phyloP scores from a whole-genome alignment of 2,113 vertebrate genomes.

The Grantiella picta region DNA sequence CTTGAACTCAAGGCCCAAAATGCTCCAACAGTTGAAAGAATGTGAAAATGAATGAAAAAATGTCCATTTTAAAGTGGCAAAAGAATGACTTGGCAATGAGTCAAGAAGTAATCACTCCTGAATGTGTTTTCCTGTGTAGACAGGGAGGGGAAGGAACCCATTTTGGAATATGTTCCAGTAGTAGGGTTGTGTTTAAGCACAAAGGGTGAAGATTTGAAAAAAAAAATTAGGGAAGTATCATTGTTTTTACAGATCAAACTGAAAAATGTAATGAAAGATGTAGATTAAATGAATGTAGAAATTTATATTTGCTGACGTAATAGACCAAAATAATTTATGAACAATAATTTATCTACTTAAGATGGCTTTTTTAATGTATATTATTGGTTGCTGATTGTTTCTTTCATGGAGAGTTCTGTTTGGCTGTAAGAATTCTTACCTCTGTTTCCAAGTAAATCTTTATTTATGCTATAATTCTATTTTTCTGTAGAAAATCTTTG shows the following conservation, averaged over 20 bases:
- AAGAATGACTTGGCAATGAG: background rate
- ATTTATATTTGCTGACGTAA: background rate
- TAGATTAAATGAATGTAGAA: background rate
- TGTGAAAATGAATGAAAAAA: background rate
- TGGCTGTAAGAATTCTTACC: constrained; percentile 2
- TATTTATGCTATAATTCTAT: background rate
- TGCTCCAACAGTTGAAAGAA: background rate
- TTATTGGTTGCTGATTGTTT: background rate
- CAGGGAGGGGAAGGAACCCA: background rate
- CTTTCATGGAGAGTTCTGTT: background rate
- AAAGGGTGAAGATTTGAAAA: background rate
- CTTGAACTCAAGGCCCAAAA: background rate
- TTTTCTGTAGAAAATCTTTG: background rate
- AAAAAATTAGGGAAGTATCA: background rate
- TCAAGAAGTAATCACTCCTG: background rate
- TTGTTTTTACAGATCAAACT: background rate
- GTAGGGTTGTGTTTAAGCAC: background rate
- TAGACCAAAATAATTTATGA: background rate
- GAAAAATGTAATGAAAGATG: background rate
- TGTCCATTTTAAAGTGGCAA: background rate
- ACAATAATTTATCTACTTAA: background rate
- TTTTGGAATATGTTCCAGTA: background rate
- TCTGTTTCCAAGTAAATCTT: constrained; percentile 10
- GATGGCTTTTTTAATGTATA: background rate
- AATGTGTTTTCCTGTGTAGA: background rate